Conservation (phyloP, 2,797 vertebrate species). For the Pangasius krempfi region DNA sequence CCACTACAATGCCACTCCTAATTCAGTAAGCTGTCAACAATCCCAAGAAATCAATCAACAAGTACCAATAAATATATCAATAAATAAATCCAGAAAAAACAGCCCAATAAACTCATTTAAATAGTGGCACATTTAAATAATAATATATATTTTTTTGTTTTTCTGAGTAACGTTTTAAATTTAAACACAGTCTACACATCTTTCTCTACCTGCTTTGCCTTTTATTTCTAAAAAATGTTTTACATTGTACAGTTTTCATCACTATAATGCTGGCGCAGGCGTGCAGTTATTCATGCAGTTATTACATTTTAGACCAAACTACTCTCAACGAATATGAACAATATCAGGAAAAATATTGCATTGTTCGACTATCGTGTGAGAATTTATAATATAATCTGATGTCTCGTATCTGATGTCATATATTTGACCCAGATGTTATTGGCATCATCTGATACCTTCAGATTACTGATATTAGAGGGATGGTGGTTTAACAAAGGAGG, state of each 20-base stretch:
- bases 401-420: neutral
- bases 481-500: neutral
- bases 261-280: no score
- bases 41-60: neutral
- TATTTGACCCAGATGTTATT: neutral
- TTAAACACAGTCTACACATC: no score
- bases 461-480: neutral
- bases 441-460: neutral
- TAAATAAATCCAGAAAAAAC: neutral
- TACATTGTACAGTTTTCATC: no score
- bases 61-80: neutral
- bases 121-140: neutral
- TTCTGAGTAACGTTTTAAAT: no score
- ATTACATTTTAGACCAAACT: no score
- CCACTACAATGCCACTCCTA: no score
- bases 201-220: neutral
- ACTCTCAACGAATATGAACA: no score
- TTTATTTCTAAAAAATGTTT: no score
- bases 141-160: no score
- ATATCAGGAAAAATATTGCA: neutral
- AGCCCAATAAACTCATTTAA: neutral
- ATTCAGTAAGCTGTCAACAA: neutral
- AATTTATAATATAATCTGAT: neutral
- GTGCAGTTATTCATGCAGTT: no score
- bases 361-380: no score